Evolutionary conservation across 1,140 invertebrate genomes (phyloP), one percentile per base, ranked within the genome.

Genomic region (Dendroctonus valens): DNA sequence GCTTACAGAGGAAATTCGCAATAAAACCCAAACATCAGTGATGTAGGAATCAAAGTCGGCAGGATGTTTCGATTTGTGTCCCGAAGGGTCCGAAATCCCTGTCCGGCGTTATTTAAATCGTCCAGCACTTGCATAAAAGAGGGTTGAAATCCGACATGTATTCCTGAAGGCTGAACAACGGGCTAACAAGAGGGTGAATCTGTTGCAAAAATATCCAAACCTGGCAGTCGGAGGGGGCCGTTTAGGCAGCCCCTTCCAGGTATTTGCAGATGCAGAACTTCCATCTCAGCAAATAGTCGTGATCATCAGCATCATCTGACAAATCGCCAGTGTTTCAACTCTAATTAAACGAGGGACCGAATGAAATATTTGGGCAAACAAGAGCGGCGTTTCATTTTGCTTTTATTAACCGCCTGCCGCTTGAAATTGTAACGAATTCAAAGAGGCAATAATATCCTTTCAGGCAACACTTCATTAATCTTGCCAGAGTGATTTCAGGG

Each of bases 361-460:
- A 63, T 53, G 50, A 63, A 63, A 53, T 63, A 63, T 63, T 54
- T 54, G 60, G 26, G 51, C 60, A 63, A 54, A 63, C 51, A 63
- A 44, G 54, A 53, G 1, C 38, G 40, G 51, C 60, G 46, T 58
- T 58, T 65, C 53, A 65, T 65, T 65, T 65, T 57, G 55, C 61
- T 64, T 26, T 64, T 65, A 65, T 65, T 65, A 65, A 65, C 63
- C 53, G 41, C 26, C 62, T 65, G 42, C 42, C 14, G 63, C 41
- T 65, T 57, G 37, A 65, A 65, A 65, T 58, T 58, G 42, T 65
- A 50, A 65, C 63, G 53, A 65, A 58, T 58, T 52, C 53, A 59
- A 65, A 65, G 63, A 65, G 54, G 53, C 53, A 65, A 65, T 65
- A 65, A 65, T 65, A 65, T 65, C 53, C 40, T 57, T 59, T 57